phyloP scores from a whole-genome alignment of 2,113 vertebrate species.

The Sebastes fasciatus region DNA sequence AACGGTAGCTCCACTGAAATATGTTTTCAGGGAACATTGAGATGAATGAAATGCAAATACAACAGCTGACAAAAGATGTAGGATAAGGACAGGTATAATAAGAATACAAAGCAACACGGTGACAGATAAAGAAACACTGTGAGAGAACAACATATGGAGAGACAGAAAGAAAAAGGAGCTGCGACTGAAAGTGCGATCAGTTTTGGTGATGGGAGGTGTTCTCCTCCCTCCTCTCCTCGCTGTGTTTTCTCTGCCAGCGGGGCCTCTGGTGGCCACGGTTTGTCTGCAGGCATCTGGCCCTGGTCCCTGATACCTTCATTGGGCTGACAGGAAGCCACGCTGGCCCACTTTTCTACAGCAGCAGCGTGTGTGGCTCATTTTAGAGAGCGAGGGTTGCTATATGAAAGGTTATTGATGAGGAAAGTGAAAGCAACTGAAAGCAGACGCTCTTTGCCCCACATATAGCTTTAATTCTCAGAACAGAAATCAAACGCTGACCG shows the following conservation, averaged over 20 bases:
- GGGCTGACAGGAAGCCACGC: slow-evolving; percentile 46
- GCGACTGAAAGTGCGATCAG: slow-evolving; percentile 32
- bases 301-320: slow-evolving; percentile 37
- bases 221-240: slow-evolving; percentile 6
- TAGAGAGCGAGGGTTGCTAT: slow-evolving; percentile 9
- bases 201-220: slow-evolving; percentile 36
- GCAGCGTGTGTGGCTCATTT: slow-evolving; percentile 12
- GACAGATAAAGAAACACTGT: slow-evolving; percentile 17
- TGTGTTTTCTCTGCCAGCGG: slow-evolving; percentile 44
- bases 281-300: slow-evolving; percentile 74
- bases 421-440: slow-evolving; percentile 3
- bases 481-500: slow-evolving; percentile 28
- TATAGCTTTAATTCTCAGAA: not conserved
- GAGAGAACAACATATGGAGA: slow-evolving; percentile 32
- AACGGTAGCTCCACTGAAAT: slow-evolving; percentile 3
- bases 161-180: slow-evolving; percentile 10
- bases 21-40: slow-evolving; percentile 1
- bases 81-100: slow-evolving; percentile 24
- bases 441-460: not conserved
- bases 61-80: not conserved
- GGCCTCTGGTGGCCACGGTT: slow-evolving; percentile 60
- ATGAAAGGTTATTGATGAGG: slow-evolving; percentile 11
- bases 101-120: slow-evolving; percentile 18
- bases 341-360: slow-evolving; percentile 31
- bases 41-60: not conserved